Percentiles rank a stretch among this genome's conserved stretches.
phyloP scores from a whole-genome alignment of 2,113 vertebrate genomes.

The Myrmophylax atrothorax region DNA sequence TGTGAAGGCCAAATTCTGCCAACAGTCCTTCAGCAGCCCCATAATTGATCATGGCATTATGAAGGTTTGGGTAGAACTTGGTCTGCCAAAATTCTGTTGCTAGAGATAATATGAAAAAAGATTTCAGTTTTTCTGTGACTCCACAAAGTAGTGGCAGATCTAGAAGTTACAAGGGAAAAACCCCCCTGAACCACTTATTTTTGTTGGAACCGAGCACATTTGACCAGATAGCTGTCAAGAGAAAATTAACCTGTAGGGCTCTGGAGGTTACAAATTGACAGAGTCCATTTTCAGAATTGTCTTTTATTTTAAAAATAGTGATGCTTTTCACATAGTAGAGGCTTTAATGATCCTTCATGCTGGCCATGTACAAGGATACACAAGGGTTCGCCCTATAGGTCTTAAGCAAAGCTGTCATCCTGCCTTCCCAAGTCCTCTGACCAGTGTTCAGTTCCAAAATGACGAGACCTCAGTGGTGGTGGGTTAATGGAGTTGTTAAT shows the following conservation, averaged over 20 bases:
- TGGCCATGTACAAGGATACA: background rate
- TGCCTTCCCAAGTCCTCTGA: background rate
- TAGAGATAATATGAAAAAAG: background rate
- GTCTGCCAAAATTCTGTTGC: background rate
- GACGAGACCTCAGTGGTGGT: accelerated
- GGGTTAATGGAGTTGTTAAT: background rate
- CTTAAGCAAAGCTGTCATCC: background rate
- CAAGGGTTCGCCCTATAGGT: background rate
- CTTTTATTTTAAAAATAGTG: background rate
- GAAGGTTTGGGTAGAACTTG: background rate
- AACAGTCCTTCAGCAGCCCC: background rate
- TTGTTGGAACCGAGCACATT: background rate
- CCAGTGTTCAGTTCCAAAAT: background rate
- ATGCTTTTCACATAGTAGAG: background rate
- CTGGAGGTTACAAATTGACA: background rate
- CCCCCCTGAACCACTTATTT: accelerated
- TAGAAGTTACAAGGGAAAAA: background rate
- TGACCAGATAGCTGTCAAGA: background rate
- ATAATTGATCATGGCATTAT: background rate
- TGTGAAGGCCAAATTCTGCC: background rate
- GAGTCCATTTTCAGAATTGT: background rate
- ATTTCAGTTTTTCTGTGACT: background rate
- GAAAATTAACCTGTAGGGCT: background rate
- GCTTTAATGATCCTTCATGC: background rate
- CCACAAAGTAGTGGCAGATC: background rate